Percentiles rank a stretch among this genome's conserved stretches.
These are phyloP conservation scores for Habropoda laboriosa DNA, from an alignment of 1,140 invertebrate genomes.

Conservation along the genomic window DNA sequence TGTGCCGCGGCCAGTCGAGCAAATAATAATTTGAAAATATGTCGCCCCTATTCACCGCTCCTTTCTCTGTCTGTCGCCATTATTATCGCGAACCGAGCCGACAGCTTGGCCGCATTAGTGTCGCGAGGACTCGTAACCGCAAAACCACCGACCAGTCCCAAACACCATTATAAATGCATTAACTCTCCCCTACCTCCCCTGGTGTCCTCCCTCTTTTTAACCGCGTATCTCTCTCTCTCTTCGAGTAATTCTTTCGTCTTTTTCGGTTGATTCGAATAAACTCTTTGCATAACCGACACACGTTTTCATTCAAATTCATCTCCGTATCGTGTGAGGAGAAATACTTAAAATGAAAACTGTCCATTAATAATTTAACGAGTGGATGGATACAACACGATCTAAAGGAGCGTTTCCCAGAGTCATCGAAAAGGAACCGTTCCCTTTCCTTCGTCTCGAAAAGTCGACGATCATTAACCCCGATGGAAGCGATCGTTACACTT, in stretches of 20 bases:
- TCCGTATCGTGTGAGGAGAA: not conserved
- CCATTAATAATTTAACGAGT: not conserved
- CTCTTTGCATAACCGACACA: not conserved
- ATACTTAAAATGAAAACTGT: not conserved
- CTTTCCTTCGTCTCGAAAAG: slow-evolving; percentile 23
- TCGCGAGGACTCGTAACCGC: slow-evolving; percentile 72
- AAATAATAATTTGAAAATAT: slow-evolving; percentile 77
- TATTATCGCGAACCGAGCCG: slow-evolving; percentile 59
- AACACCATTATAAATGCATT: slow-evolving; percentile 78
- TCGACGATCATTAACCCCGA: slow-evolving; percentile 61
- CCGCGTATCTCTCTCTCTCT: not conserved
- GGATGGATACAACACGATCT: not conserved
- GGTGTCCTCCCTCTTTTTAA: slow-evolving; percentile 35
- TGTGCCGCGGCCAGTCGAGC: slow-evolving; percentile 68
- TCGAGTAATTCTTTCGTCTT: slow-evolving; percentile 41
- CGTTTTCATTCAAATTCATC: not conserved
- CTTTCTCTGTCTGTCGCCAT: slow-evolving; percentile 55
- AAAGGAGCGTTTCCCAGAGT: slow-evolving; percentile 16
- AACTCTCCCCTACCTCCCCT: slow-evolving; percentile 68
- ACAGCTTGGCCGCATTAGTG: slow-evolving; percentile 68
- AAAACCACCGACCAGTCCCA: slow-evolving; percentile 68
- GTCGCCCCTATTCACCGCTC: slow-evolving; percentile 60
- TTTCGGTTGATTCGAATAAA: slow-evolving; percentile 38
- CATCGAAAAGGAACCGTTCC: not conserved
- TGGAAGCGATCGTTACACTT: slow-evolving; percentile 62